Base-by-base conservation (phyloP, 2,797 vertebrate species). In the Mareca penelope region DNA sequence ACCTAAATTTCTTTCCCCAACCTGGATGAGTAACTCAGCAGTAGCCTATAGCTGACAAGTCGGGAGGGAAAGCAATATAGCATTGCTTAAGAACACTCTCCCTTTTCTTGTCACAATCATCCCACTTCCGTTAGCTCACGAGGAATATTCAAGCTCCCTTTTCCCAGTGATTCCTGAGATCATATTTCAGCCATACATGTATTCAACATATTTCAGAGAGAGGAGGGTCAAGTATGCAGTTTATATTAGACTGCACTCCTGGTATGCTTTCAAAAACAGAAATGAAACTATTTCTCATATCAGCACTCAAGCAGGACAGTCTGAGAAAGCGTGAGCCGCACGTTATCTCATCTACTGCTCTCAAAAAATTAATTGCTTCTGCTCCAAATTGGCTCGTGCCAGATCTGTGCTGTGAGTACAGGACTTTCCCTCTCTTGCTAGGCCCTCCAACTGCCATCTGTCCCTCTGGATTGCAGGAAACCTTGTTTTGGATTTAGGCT, bases 101-200 rank as follows among this genome's bases (percentile, higher is more conserved):
- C 18, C 19, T 68, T 21, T 52, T 81, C 60, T 69, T 80, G 23
- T 39, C 84, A 82, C 64, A 71, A 67, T 46, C 40, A 78, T 18
- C 93, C 40, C 44, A 68, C 78, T 75, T 85, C 44, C 69, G 80
- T 59, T 61, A 85, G 75, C 72, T 88, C 53, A 65, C 68, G 86
- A 61, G 84, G 88, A 95, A 90, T 82, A 78, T 87, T 92, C 81
- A 12, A 78, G 61, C 81, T 89, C 93, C 78, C 42, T 85, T 61
- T 48, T 80, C 64, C 73, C 69, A 21, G 10, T 18, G 71, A 69
- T 46, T 71, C 73, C 61, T 14, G 50, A 82, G 86, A 88, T 73
- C 73, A 87, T 24, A 61, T 14, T 71, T 79, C 81, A 93, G 68
- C 52, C 23, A n/a, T 5, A 76, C 0, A 2, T 24, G 31, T 22